Base-by-base conservation (phyloP, 1,140 invertebrate genomes). In the Aethina tumida region DNA sequence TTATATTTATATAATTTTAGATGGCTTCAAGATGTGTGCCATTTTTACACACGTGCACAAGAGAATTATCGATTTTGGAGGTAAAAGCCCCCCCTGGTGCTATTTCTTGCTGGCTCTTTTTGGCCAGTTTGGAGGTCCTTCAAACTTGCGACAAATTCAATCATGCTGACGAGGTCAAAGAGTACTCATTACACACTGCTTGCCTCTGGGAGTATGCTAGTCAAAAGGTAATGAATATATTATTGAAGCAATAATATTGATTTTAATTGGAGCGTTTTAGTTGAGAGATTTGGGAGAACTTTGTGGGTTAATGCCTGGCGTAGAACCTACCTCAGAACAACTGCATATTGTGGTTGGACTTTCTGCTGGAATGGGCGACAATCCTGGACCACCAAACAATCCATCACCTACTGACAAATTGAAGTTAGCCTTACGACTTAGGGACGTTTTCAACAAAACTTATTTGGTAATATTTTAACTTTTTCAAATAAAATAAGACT, bases 141-240 rank as follows among this genome's bases (percentile, higher is more conserved):
- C 74, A 83, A 19, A 79, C 79, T 0, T 86, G 82, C 60, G 79
- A 86, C 44, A 69, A 70, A 31, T 71, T 67, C 44, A 77, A 73
- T 49, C 71, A 74, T 46, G 77, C 78, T 28, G 75, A 73, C 50
- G 70, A 73, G 63, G 70, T 71, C 41, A 79, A 83, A 54, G 75
- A 81, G 31, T 89, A 88, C 65, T 90, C 90, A 7, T 69, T 85
- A 18, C 82, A 89, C 55, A 93, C 90, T 29, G 91, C 92, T 10
- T 81, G 80, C 13, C 69, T 97, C 4, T 85, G 92, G 81, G 88
- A 90, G 47, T 82, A 92, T 62, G 88, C 91, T 40, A 82, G 90
- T 57, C 81, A 90, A 61, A 97, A 97, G 74, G 85, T 90, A 58
- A 10, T 7, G n/a, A 25, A 22, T 25, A 29, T 17, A 8, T 8